Evolutionary conservation across 1,140 invertebrate genomes (phyloP).

Genomic region (Notospermus geniculatus): DNA sequence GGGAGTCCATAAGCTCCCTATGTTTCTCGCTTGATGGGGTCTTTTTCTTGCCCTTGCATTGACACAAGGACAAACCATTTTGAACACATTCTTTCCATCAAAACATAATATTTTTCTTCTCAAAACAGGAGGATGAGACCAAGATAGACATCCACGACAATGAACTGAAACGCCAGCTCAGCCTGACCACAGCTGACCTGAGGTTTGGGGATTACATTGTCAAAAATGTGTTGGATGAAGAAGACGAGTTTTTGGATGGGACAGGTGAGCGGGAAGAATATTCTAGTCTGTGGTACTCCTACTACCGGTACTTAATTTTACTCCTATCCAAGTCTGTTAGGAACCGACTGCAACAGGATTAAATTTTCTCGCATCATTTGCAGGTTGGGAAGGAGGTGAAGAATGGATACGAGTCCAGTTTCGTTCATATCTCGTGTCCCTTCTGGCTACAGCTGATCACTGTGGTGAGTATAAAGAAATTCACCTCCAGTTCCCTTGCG

Average conservation of each 20-base stretch:
- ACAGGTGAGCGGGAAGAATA: constrained; percentile 58
- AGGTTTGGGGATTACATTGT: constrained; percentile 93
- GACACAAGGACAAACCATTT: too few species aligned
- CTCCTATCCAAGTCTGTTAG: too few species aligned
- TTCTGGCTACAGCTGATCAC: constrained; percentile 61
- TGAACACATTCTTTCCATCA: too few species aligned
- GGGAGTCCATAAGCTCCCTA: too few species aligned
- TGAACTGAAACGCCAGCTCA: constrained; percentile 76
- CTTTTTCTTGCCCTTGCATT: too few species aligned
- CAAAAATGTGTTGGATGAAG: constrained; percentile 76
- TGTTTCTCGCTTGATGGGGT: too few species aligned
- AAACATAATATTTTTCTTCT: constrained; percentile 24
- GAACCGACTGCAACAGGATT: too few species aligned
- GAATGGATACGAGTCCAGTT: constrained; percentile 96
- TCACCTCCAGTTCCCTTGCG: too few species aligned
- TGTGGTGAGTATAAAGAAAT: constrained; percentile 30
- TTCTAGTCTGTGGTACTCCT: too few species aligned
- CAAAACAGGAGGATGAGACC: constrained; percentile 66
- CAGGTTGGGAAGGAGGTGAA: constrained; percentile 84
- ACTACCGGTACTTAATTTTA: too few species aligned
- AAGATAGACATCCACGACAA: constrained; percentile 85
- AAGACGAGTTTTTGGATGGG: constrained; percentile 74
- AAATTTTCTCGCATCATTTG: constrained; percentile 19
- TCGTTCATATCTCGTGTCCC: constrained; percentile 82
- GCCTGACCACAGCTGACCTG: constrained; percentile 90